Percentiles rank a stretch among this genome's conserved stretches.
Conservation (phyloP, 2,888 invertebrate species). For the Malacosoma neustria region DNA sequence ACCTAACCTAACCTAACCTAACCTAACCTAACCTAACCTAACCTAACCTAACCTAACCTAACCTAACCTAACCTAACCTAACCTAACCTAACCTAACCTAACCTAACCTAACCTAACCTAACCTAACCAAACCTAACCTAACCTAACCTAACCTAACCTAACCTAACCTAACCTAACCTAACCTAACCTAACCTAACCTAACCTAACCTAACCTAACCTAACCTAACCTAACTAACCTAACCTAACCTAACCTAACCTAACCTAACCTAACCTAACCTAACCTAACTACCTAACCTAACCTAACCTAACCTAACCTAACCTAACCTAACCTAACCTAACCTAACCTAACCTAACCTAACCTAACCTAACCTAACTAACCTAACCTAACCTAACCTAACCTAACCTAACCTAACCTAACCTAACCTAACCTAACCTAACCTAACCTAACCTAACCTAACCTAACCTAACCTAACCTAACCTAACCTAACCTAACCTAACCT, state of each 20-base stretch:
- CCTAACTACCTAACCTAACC: constrained; percentile 12
- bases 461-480: constrained; percentile 10
- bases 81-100: not conserved
- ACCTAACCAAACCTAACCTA: constrained; percentile 8
- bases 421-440: constrained; percentile 11
- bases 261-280: constrained; percentile 8
- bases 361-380: constrained; percentile 12
- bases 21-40: constrained; percentile 10
- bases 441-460: constrained; percentile 10
- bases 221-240: constrained; percentile 5
- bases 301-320: constrained; percentile 11
- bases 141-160: constrained; percentile 6
- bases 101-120: not conserved
- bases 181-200: constrained; percentile 11
- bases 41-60: constrained; percentile 3
- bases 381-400: constrained; percentile 10
- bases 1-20: constrained; percentile 6
- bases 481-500: constrained; percentile 10
- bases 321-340: constrained; percentile 13
- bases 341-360: constrained; percentile 12
- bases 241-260: constrained; percentile 11
- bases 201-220: constrained; percentile 1
- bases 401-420: constrained; percentile 10
- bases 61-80: constrained; percentile 12
- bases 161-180: constrained; percentile 11